phyloP scores from a whole-genome alignment of 2,797 vertebrate species.

The Lagorchestes hirsutus region DNA sequence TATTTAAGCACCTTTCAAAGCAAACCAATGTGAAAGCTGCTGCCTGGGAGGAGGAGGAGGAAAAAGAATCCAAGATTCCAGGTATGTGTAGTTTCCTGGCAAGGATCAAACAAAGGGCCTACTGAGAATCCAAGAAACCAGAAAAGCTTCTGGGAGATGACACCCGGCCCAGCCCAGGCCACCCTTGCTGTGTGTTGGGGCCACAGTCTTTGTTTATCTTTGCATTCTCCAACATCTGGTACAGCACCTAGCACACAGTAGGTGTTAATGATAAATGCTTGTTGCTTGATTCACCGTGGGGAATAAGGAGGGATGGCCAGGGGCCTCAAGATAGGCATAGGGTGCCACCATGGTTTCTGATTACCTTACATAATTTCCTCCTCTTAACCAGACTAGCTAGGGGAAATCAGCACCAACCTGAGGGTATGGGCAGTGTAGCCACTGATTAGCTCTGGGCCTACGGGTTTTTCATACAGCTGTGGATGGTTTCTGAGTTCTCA shows the following conservation, averaged over 20 bases:
- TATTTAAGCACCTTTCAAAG: background rate
- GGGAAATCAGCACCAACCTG: background rate
- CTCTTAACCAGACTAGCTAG: background rate
- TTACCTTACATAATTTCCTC: background rate
- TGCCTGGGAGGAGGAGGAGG: background rate
- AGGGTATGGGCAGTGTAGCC: background rate
- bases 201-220: background rate
- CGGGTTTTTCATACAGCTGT: background rate
- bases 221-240: background rate
- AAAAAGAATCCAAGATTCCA: background rate
- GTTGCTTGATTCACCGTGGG: background rate
- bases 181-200: background rate
- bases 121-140: background rate
- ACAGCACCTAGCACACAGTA: background rate
- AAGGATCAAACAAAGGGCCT: background rate
- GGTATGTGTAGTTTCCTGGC: background rate
- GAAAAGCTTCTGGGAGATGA: background rate
- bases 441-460: background rate
- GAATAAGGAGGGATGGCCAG: too few species aligned
- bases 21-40: background rate
- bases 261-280: background rate
- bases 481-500: background rate
- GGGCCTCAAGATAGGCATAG: background rate
- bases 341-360: background rate
- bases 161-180: too few species aligned